A percentile compares a stretch with the other conserved stretches of the same genome.
These are phyloP conservation scores for Psittacula echo DNA, from an alignment of 2,797 vertebrate species.

Conservation along the genomic window DNA sequence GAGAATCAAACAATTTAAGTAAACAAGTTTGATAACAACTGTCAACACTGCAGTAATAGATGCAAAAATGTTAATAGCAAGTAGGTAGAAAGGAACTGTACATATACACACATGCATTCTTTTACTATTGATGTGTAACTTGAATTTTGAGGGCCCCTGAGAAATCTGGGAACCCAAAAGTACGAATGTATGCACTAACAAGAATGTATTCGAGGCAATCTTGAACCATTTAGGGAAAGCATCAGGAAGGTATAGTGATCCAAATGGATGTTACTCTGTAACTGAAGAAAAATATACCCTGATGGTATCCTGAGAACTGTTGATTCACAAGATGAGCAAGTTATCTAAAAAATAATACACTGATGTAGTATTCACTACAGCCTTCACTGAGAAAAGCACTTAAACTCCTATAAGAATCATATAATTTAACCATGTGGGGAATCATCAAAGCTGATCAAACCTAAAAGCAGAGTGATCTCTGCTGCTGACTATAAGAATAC, in stretches of 20 bases:
- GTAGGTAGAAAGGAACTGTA: neutral
- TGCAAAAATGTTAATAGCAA: neutral
- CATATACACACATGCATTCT: rapidly evolving
- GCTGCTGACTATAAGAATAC: neutral
- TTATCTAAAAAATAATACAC: neutral
- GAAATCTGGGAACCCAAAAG: neutral
- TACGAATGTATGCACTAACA: neutral
- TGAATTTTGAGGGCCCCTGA: neutral
- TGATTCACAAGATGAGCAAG: neutral
- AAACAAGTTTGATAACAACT: neutral
- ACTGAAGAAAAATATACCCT: neutral
- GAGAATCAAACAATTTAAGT: neutral
- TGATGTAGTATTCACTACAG: too few species aligned
- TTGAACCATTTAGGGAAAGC: neutral
- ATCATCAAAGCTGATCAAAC: neutral
- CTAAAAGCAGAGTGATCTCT: neutral
- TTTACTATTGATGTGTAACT: neutral
- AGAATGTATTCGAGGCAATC: neutral
- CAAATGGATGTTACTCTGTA: neutral
- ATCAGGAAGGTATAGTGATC: neutral
- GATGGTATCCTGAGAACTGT: neutral
- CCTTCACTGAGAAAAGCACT: neutral
- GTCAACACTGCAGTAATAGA: neutral
- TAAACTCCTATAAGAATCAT: neutral
- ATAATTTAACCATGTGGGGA: neutral